Evolutionary conservation across 2,797 vertebrate genomes (phyloP).

Genomic region (Labeo calbasu): DNA sequence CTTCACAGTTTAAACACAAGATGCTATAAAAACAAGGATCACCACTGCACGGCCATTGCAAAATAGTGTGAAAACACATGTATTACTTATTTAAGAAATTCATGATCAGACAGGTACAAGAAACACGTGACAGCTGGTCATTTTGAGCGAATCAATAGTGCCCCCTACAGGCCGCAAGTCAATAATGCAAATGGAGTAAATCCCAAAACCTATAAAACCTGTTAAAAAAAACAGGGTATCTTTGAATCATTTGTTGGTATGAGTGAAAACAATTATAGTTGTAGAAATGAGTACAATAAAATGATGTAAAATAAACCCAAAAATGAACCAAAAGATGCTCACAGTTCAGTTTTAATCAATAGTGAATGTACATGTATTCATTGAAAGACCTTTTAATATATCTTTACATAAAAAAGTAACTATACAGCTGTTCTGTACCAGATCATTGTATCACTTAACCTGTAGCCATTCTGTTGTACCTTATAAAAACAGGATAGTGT

Average conservation of each 20-base stretch:
- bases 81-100: background rate
- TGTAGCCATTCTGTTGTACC: conserved; percentile 42
- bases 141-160: background rate
- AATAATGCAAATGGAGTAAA: background rate
- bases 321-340: background rate
- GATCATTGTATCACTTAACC: conserved; percentile 44
- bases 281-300: background rate
- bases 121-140: background rate
- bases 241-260: background rate
- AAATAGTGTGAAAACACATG: background rate
- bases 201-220: background rate
- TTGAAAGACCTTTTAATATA: conserved; percentile 59
- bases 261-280: background rate
- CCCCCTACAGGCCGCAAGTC: background rate
- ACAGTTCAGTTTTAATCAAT: conserved; percentile 58
- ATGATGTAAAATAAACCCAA: background rate
- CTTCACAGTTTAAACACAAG: background rate
- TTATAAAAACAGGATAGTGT: conserved; percentile 71
- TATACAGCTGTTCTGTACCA: conserved; percentile 61
- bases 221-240: too few species aligned
- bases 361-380: conserved; percentile 60
- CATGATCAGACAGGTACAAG: background rate
- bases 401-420: conserved; percentile 68
- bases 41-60: background rate
- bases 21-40: background rate